Conservation (phyloP, 2,797 vertebrate species). For the Silurus aristotelis region DNA sequence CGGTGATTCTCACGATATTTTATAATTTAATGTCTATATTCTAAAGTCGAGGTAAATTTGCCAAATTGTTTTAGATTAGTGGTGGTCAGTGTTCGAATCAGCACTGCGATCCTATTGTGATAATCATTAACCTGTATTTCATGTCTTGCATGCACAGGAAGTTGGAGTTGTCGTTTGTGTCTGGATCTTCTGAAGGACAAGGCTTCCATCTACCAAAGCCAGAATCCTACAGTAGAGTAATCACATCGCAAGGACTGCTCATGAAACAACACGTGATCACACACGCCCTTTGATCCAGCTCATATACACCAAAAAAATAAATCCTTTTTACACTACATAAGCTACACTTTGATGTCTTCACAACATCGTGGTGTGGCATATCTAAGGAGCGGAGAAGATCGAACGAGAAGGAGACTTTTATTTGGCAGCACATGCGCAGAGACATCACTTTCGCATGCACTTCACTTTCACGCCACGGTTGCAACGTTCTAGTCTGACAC, state of each 20-base stretch:
- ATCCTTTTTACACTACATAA: slow-evolving; percentile 44
- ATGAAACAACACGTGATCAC: slow-evolving; percentile 49
- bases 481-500: slow-evolving; percentile 42
- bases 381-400: not conserved
- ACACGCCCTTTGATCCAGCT: slow-evolving; percentile 38
- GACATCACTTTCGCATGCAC: not conserved
- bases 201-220: slow-evolving; percentile 96
- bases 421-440: slow-evolving; percentile 27
- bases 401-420: not conserved
- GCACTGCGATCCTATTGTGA: not conserved
- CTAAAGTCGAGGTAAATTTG: not conserved
- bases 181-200: slow-evolving; percentile 96
- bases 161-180: slow-evolving; percentile 97
- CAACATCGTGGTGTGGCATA: not conserved
- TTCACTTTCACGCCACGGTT: slow-evolving; percentile 33
- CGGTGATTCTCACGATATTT: not conserved
- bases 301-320: slow-evolving; percentile 27
- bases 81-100: not conserved
- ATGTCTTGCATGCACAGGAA: slow-evolving; percentile 72
- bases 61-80: not conserved
- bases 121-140: not conserved
- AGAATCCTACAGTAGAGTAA: slow-evolving; percentile 77
- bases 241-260: slow-evolving; percentile 20
- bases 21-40: too few species aligned
- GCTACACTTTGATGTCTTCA: slow-evolving; percentile 16